Evolutionary conservation across 37 sponge, comb jelly and placozoan genomes (phyloP), one percentile per base, ranked within the genome.

Genomic region (Petrosia ficiformis): DNA sequence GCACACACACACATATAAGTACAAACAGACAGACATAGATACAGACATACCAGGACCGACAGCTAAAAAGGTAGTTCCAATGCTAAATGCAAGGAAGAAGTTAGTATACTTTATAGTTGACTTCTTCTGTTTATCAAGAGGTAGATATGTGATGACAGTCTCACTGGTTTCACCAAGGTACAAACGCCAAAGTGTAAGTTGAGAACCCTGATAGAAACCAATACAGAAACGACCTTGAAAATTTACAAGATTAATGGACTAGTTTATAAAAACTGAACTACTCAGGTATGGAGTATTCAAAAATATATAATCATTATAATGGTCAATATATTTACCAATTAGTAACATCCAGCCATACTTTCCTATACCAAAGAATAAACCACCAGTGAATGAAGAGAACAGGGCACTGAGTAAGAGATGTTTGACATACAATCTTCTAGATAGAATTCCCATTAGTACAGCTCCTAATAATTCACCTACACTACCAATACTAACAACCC

Each of bases 161-260:
- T 70, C 59, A 38, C 72, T 84, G 32, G 84, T 71, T 57, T 84
- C 84, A 6, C 84, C 84, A 52, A 77, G 19, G 37, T 84, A 84
- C 0, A 61, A 31, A 33, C 84, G 40, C 25, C 71, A 16, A 21
- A 77, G 4, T 19, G 72, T n/a, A 3, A 35, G 37, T n/a, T 33
- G 39, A 19, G 59, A 71, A 31, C 84, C 84, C 16, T 37, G 44
- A 29, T 52, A 71, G 2, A 77, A 2, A 1, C 84, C 84, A 32
- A 57, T 52, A n/a, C n/a, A n/a, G n/a, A n/a, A n/a, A n/a, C n/a
- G n/a, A n/a, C n/a, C n/a, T n/a, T n/a, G n/a, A n/a, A n/a, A n/a
- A n/a, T n/a, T n/a, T n/a, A n/a, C n/a, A n/a, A n/a, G n/a, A n/a
- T n/a, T n/a, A n/a, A n/a, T n/a, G n/a, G n/a, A n/a, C n/a, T n/a